phyloP scores from a whole-genome alignment of 2,113 vertebrate genomes.

The Gracilinanus agilis region DNA sequence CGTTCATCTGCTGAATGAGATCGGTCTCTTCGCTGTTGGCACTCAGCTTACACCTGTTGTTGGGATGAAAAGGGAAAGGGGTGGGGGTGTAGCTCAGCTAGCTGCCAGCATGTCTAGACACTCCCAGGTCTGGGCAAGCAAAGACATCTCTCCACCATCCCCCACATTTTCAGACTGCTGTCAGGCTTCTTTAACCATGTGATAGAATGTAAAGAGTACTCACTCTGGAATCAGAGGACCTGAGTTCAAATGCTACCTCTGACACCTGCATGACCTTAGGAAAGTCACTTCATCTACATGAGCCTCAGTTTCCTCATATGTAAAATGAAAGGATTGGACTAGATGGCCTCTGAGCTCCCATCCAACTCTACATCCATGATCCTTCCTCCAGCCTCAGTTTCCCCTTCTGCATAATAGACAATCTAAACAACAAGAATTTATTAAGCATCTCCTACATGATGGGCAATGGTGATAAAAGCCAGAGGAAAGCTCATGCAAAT shows the following conservation, averaged over 20 bases:
- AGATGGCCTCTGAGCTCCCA: background rate
- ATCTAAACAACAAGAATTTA: background rate
- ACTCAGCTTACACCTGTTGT: conserved; percentile 85
- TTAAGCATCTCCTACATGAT: background rate
- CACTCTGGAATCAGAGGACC: background rate
- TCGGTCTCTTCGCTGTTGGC: conserved; percentile 87
- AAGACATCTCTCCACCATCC: background rate
- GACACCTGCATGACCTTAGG: background rate
- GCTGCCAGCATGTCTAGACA: background rate
- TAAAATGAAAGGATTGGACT: background rate
- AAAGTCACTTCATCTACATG: background rate
- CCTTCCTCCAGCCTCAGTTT: background rate
- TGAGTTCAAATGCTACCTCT: background rate
- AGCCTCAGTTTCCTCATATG: background rate
- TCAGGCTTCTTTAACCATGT: background rate
- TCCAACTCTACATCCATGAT: background rate
- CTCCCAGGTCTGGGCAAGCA: background rate
- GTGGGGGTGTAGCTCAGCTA: background rate
- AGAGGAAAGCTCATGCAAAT: background rate
- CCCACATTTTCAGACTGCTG: background rate
- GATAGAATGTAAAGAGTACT: background rate
- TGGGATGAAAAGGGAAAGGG: background rate
- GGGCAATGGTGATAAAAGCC: background rate
- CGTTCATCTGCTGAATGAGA: conserved; percentile 88
- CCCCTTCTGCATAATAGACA: background rate